phyloP scores from a whole-genome alignment of 2,113 vertebrate genomes.

The Rostratula benghalensis region DNA sequence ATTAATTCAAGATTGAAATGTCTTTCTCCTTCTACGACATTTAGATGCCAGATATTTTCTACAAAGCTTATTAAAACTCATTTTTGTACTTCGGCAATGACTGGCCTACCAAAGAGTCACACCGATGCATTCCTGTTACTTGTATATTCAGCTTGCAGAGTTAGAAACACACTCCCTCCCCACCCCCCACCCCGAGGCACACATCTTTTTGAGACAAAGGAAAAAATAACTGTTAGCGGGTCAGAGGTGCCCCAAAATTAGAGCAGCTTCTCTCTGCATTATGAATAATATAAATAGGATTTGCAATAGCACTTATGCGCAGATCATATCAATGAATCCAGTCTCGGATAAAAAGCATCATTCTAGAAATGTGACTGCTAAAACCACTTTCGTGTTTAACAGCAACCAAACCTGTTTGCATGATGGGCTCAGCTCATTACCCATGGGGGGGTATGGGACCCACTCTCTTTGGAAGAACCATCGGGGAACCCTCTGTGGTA shows the following conservation, averaged over 20 bases:
- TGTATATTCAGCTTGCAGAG: neutral
- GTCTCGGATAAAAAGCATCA: neutral
- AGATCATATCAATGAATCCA: neutral
- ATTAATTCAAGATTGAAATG: neutral
- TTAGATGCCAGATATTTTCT: slow-evolving; percentile 1
- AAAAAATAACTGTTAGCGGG: neutral
- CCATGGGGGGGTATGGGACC: neutral
- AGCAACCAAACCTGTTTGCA: neutral
- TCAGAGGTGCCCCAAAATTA: neutral
- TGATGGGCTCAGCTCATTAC: neutral
- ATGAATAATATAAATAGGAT: neutral
- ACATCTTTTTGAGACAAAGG: neutral
- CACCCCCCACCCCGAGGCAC: neutral
- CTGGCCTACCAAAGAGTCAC: neutral
- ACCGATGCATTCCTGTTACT: neutral
- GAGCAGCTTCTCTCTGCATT: neutral
- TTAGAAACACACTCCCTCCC: neutral
- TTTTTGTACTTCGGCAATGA: neutral
- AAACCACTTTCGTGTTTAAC: rapidly evolving
- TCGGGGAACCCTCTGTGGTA: neutral
- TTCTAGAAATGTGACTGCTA: neutral
- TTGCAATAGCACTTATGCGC: neutral
- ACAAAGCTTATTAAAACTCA: neutral
- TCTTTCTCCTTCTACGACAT: neutral
- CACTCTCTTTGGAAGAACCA: rapidly evolving